Percentiles rank a stretch among this genome's conserved stretches.
These are phyloP conservation scores for Anguilla marmorata DNA, from an alignment of 2,797 vertebrate genomes.

Conservation along the genomic window DNA sequence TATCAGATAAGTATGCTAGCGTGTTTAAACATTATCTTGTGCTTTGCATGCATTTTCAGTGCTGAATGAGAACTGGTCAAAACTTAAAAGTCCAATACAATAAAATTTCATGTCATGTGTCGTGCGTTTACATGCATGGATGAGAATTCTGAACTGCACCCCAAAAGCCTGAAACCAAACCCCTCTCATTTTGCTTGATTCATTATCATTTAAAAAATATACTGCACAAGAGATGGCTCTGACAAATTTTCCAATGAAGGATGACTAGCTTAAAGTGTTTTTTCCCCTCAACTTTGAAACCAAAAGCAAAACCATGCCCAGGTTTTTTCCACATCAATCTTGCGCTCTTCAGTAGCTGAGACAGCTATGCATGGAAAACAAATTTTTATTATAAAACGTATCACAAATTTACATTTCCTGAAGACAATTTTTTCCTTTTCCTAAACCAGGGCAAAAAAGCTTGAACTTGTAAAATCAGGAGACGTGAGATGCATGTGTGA, in stretches of 20 bases:
- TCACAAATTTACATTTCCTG: background rate
- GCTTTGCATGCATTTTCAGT: background rate
- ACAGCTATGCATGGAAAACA: background rate
- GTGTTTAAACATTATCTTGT: background rate
- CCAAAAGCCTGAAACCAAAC: background rate
- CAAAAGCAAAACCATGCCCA: background rate
- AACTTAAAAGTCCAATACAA: too few relatives aligned
- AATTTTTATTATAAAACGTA: background rate
- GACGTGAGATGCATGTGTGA: background rate
- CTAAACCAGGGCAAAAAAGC: constrained; percentile 6
- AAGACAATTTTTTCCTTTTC: background rate
- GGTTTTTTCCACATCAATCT: background rate
- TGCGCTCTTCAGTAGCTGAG: background rate
- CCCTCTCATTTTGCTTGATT: background rate
- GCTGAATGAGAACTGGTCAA: background rate
- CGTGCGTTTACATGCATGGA: background rate
- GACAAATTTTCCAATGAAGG: background rate
- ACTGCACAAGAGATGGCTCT: background rate
- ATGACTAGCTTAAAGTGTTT: background rate
- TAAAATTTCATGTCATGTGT: background rate
- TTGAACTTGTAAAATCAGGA: background rate
- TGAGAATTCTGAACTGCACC: background rate
- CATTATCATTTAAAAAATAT: background rate
- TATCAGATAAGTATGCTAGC: background rate
- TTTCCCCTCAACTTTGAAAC: background rate